Conservation (phyloP, 2,888 invertebrate genomes). For the Eupithecia insigniata region DNA sequence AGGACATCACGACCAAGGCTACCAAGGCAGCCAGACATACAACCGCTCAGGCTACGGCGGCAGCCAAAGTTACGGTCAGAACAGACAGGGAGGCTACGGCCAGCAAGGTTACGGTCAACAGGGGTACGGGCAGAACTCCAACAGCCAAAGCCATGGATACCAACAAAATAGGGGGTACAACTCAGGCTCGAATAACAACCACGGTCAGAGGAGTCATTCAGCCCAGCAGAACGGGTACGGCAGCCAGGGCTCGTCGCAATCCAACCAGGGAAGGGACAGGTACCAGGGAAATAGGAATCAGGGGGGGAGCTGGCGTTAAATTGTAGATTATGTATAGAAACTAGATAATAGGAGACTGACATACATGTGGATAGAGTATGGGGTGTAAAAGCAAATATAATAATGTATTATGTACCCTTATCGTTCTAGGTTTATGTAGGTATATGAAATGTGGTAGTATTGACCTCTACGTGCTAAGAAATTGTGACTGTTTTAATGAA, state of each 20-base stretch:
- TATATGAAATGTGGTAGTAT: not conserved
- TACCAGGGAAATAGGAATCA: conserved; percentile 44
- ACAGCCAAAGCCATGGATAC: conserved; percentile 35
- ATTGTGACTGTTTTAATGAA: conserved; percentile 3
- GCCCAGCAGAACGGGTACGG: conserved; percentile 39
- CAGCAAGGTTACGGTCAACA: conserved; percentile 47
- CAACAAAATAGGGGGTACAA: not conserved
- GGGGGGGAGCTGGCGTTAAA: conserved; percentile 45
- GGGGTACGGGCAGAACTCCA: conserved; percentile 37
- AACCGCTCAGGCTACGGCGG: conserved; percentile 46
- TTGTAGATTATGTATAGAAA: conserved; percentile 27
- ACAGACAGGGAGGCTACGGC: conserved; percentile 42
- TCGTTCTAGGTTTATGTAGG: not conserved
- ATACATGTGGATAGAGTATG: conserved; percentile 4
- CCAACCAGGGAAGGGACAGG: conserved; percentile 30
- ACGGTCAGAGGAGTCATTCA: conserved; percentile 36
- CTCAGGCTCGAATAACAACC: conserved; percentile 22
- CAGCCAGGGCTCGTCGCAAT: conserved; percentile 33
- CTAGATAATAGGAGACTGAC: conserved; percentile 38
- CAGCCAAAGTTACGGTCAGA: conserved; percentile 36
- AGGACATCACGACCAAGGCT: conserved; percentile 45
- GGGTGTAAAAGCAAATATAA: not conserved
- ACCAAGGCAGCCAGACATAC: conserved; percentile 40
- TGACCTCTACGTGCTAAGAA: not conserved
- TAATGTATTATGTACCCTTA: not conserved